Evolutionary conservation across 1,140 invertebrate genomes (phyloP).

Genomic region (Dendrolimus punctatus): DNA sequence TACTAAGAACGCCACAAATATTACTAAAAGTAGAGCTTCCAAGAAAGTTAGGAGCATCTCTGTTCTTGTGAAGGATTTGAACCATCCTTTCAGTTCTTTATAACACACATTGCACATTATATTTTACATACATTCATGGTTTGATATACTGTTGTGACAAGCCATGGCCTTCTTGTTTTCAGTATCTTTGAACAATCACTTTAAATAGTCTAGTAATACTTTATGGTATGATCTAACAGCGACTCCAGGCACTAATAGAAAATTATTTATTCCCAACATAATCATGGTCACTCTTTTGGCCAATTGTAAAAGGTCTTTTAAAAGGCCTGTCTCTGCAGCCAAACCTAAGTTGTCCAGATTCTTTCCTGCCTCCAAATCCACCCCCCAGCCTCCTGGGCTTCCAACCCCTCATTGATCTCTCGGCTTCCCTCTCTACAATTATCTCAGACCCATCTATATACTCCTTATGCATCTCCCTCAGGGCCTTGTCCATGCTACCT

Average conservation of each 20-base stretch:
- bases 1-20: slow-evolving; percentile 34
- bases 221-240: neutral
- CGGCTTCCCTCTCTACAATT: slow-evolving; percentile 81
- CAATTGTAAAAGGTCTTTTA: slow-evolving; percentile 73
- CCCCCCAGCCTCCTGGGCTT: slow-evolving; percentile 88
- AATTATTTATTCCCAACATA: neutral
- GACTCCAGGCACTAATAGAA: neutral
- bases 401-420: slow-evolving; percentile 76
- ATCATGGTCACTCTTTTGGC: slow-evolving; percentile 9
- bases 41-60: slow-evolving; percentile 31
- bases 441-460: slow-evolving; percentile 76
- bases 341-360: slow-evolving; percentile 91
- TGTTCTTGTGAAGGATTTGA: slow-evolving; percentile 42
- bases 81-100: slow-evolving; percentile 48
- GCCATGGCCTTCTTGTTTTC: slow-evolving; percentile 2
- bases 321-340: slow-evolving; percentile 86
- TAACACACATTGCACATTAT: slow-evolving; percentile 43
- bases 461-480: slow-evolving; percentile 72
- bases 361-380: slow-evolving; percentile 89
- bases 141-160: slow-evolving; percentile 6
- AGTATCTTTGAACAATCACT: neutral
- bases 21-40: slow-evolving; percentile 31
- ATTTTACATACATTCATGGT: slow-evolving; percentile 10
- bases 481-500: slow-evolving; percentile 75
- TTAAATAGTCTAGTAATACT: neutral